Conservation (phyloP, 2,797 vertebrate genomes). For the Galaxias olidus region DNA sequence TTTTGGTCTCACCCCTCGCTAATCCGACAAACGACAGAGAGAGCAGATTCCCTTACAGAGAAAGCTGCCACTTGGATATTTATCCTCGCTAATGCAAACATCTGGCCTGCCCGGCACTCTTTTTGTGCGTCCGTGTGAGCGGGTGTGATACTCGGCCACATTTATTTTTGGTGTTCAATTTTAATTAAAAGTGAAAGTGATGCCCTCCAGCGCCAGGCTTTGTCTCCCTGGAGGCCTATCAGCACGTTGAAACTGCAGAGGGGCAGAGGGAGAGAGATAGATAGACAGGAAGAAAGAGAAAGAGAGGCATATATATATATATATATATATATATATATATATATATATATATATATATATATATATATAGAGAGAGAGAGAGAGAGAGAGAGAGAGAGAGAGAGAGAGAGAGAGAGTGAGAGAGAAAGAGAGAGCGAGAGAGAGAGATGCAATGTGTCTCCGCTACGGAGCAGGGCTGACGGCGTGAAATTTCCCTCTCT, state of each 20-base stretch:
- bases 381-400: slow-evolving; percentile 2
- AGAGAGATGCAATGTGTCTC: neutral
- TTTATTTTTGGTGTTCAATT: slow-evolving; percentile 73
- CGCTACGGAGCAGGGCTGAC: slow-evolving; percentile 15
- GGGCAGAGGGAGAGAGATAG: slow-evolving; percentile 2
- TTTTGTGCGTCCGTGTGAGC: slow-evolving; percentile 51
- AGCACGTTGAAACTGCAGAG: neutral
- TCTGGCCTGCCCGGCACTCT: slow-evolving; percentile 61
- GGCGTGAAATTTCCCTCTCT: slow-evolving; percentile 59
- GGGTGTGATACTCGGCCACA: slow-evolving; percentile 61
- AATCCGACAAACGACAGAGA: slow-evolving; percentile 75
- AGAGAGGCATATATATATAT: too few species aligned
- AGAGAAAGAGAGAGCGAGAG: neutral
- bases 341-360: neutral
- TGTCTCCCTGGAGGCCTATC: slow-evolving; percentile 26
- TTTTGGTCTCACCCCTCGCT: slow-evolving; percentile 68
- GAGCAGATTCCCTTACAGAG: slow-evolving; percentile 75
- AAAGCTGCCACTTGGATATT: slow-evolving; percentile 77
- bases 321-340: neutral
- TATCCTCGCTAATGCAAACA: slow-evolving; percentile 74
- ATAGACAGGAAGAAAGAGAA: neutral
- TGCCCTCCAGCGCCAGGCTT: slow-evolving; percentile 38
- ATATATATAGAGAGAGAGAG: slow-evolving; percentile 1
- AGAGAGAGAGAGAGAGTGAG: slow-evolving; percentile 1
- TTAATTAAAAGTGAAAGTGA: slow-evolving; percentile 78